Percentiles rank a stretch among this genome's conserved stretches.
phyloP scores from a whole-genome alignment of 1,140 invertebrate genomes.

The Brachionus plicatilis region DNA sequence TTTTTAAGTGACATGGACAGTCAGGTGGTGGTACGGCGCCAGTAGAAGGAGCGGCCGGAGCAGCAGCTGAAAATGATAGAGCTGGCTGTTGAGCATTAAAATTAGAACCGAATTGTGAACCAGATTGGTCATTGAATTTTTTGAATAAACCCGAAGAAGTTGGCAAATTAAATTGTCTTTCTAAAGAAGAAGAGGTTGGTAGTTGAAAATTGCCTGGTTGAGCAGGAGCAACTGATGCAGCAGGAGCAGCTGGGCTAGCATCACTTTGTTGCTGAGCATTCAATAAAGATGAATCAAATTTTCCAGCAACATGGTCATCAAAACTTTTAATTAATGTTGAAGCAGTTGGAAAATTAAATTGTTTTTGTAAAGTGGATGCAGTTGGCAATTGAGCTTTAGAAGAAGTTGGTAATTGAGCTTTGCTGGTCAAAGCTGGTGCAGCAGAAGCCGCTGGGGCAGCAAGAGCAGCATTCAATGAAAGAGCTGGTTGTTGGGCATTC shows the following conservation, averaged over 20 bases:
- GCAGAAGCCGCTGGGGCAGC: not conserved
- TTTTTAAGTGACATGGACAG: conserved; percentile 11
- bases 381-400: not conserved
- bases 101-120: not conserved
- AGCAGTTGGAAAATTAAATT: not conserved
- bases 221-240: not conserved
- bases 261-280: not conserved
- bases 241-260: not conserved
- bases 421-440: not conserved
- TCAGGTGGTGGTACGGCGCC: not conserved
- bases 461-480: not conserved
- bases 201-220: not conserved
- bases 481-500: not conserved
- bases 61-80: not conserved
- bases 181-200: not conserved
- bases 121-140: not conserved
- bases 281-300: not conserved
- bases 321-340: not conserved
- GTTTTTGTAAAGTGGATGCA: not conserved
- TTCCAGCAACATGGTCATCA: not conserved
- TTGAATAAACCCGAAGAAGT: not conserved
- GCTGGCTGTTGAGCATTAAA: not conserved
- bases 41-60: not conserved
- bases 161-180: not conserved
- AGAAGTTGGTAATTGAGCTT: not conserved